Conservation (phyloP, 1,140 invertebrate species). For the Cydia amplana region DNA sequence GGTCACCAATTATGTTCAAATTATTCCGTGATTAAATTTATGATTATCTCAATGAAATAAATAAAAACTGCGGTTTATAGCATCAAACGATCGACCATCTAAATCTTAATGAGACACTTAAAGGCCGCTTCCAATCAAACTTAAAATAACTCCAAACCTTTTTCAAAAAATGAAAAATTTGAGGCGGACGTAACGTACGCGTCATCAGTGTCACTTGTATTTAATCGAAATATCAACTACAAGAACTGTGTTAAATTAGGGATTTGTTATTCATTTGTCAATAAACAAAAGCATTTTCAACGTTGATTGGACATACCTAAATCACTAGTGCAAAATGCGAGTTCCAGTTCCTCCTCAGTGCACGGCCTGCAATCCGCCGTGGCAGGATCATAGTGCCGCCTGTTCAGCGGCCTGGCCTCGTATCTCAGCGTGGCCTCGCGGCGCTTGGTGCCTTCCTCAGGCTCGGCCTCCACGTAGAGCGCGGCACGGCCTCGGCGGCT, state of each 20-base stretch:
- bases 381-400: constrained; percentile 78
- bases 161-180: too few relatives aligned
- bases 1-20: neutral
- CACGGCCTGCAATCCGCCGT: constrained; percentile 89
- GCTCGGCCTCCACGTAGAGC: constrained; percentile 84
- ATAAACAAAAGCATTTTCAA: neutral
- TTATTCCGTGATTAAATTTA: neutral
- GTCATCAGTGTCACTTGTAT: too few relatives aligned
- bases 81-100: constrained; percentile 4
- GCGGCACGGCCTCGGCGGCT: constrained; percentile 84
- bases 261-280: neutral
- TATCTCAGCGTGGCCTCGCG: constrained; percentile 83
- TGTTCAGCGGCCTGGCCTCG: constrained; percentile 82
- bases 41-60: neutral
- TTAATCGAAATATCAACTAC: too few relatives aligned
- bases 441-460: constrained; percentile 71
- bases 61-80: constrained; percentile 2
- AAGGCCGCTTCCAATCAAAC: neutral
- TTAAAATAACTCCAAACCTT: neutral
- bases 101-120: neutral
- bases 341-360: constrained; percentile 85
- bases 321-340: constrained; percentile 90
- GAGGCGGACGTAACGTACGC: too few relatives aligned
- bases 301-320: constrained; percentile 80
- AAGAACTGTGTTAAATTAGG: too few relatives aligned